A percentile compares a stretch with the other conserved stretches of the same genome.
These are phyloP conservation scores for Eudyptes chrysolophus DNA, from an alignment of 2,113 vertebrate species.

Conservation along the genomic window DNA sequence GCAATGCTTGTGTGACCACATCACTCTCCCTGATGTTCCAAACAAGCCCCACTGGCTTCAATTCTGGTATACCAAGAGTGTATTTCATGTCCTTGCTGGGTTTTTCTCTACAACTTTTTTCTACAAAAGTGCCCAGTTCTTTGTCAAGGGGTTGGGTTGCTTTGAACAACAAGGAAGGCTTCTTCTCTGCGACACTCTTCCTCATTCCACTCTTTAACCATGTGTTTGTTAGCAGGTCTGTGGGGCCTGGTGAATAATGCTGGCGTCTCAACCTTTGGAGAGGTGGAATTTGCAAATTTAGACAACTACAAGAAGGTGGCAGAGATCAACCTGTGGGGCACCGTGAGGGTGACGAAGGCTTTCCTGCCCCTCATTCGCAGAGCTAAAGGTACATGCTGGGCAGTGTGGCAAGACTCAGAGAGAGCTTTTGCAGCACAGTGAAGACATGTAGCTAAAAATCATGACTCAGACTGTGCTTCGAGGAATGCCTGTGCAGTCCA, in stretches of 20 bases:
- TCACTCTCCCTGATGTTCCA: background rate
- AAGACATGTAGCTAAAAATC: background rate
- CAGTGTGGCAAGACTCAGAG: background rate
- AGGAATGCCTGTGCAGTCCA: background rate
- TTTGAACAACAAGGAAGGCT: background rate
- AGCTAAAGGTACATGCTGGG: constrained; percentile 76
- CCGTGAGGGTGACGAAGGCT: constrained; percentile 86
- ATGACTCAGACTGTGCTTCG: background rate
- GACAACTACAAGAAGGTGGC: constrained; percentile 83
- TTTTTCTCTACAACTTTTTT: background rate
- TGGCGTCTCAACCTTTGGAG: constrained; percentile 81
- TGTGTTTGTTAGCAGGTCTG: constrained; percentile 73
- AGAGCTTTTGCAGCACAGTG: background rate
- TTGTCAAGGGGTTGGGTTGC: background rate
- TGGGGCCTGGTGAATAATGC: constrained; percentile 91
- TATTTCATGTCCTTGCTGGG: background rate
- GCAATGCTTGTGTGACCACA: background rate
- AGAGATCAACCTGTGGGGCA: constrained; percentile 89
- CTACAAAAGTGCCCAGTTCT: background rate
- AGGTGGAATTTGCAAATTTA: constrained; percentile 86
- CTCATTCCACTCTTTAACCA: background rate
- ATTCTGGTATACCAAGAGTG: background rate
- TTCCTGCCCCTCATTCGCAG: constrained; percentile 84
- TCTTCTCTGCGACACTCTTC: background rate
- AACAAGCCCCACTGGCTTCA: background rate